Evolutionary conservation across 2,888 invertebrate species (phyloP).

Genomic region (Thecocarcelia acutangulata): DNA sequence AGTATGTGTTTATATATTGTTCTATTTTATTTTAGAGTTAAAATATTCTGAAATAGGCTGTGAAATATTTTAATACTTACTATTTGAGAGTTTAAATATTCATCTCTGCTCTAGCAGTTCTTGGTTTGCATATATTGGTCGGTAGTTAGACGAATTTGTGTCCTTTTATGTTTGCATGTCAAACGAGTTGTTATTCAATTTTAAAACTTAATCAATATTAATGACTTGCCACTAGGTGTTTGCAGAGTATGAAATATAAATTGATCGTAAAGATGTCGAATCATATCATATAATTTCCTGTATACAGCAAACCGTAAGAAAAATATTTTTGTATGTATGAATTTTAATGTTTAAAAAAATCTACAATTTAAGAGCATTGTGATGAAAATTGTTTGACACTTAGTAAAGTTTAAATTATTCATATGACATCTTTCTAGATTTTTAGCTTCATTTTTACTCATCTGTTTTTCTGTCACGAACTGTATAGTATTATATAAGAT

Average conservation of each 20-base stretch:
- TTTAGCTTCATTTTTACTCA: background rate
- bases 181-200: conserved; percentile 21
- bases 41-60: too few relatives aligned
- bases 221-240: conserved; percentile 60
- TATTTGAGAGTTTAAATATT: too few relatives aligned
- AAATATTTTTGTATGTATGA: too few relatives aligned
- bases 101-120: too few relatives aligned
- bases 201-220: conserved; percentile 47
- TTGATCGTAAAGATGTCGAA: conserved; percentile 25
- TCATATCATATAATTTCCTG: background rate
- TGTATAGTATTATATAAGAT: conserved; percentile 1
- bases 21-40: too few relatives aligned
- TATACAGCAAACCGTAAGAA: background rate
- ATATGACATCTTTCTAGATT: background rate
- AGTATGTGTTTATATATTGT: too few relatives aligned
- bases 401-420: too few relatives aligned
- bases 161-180: background rate
- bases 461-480: background rate
- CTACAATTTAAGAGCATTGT: too few relatives aligned
- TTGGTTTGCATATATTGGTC: too few relatives aligned
- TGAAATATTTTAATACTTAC: too few relatives aligned
- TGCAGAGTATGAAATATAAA: conserved; percentile 29
- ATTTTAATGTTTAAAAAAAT: too few relatives aligned
- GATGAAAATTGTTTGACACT: too few relatives aligned
- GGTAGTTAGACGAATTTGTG: background rate